These are phyloP conservation scores for Acanthisitta chloris DNA, from an alignment of 2,113 vertebrate species.

Conservation along the genomic window DNA sequence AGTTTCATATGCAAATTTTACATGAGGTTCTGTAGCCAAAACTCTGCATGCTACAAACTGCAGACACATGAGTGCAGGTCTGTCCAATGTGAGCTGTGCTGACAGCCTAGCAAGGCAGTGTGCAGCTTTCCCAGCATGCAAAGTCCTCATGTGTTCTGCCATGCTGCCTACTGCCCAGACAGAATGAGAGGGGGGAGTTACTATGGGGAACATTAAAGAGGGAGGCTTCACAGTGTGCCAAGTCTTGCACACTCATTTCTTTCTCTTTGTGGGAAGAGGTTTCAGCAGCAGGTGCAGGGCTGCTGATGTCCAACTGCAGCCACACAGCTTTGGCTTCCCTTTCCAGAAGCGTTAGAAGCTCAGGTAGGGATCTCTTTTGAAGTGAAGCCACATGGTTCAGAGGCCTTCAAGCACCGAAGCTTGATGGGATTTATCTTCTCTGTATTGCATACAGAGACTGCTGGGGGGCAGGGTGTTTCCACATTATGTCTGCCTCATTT, in stretches of 20 bases:
- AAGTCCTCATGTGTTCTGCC: background rate
- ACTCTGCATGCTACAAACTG: background rate
- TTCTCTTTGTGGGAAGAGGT: background rate
- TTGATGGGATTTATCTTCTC: background rate
- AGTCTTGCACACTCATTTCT: background rate
- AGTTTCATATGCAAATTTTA: background rate
- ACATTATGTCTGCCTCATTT: background rate
- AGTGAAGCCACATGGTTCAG: background rate
- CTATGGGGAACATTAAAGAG: background rate
- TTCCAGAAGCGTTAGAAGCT: background rate
- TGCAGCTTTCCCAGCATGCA: background rate
- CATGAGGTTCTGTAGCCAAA: background rate
- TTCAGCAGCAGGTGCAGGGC: background rate
- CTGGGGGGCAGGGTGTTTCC: background rate
- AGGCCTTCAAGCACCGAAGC: background rate
- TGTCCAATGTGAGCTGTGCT: background rate
- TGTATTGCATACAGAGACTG: background rate
- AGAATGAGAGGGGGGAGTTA: background rate
- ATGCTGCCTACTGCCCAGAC: background rate
- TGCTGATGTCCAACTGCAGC: background rate
- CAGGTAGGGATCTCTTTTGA: background rate
- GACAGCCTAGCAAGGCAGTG: background rate
- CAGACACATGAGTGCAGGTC: background rate
- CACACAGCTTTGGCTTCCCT: background rate
- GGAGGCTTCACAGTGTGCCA: background rate